A percentile compares a stretch with the other conserved stretches of the same genome.
Evolutionary conservation across 2,888 invertebrate species (phyloP).

Genomic region (Enchytraeus crypticus): DNA sequence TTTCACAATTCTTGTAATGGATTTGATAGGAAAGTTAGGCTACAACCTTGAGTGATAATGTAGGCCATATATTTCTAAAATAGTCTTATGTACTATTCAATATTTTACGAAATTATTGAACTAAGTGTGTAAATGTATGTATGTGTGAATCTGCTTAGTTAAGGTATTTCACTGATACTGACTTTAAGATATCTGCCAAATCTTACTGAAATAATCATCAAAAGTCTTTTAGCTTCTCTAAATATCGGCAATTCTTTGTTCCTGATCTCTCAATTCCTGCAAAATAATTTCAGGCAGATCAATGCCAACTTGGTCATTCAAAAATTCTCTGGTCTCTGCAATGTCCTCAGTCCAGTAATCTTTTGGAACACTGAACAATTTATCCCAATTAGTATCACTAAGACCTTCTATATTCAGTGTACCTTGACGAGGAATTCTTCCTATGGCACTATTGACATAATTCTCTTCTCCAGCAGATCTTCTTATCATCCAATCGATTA

Average conservation of each 20-base stretch:
- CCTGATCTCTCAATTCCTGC: constrained; percentile 55
- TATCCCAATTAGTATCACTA: constrained; percentile 51
- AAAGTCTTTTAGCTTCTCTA: neutral
- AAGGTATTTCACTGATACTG: no score
- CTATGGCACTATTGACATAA: constrained; percentile 49
- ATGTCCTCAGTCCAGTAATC: constrained; percentile 79
- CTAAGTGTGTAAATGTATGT: no score
- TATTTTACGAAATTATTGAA: no score
- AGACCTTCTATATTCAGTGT: constrained; percentile 18
- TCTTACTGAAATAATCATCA: no score
- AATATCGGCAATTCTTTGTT: constrained; percentile 17
- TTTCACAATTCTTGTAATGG: no score
- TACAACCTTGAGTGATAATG: no score
- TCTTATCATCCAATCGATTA: constrained; percentile 32
- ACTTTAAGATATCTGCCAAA: no score
- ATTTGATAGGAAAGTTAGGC: no score
- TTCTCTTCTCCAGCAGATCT: constrained; percentile 52
- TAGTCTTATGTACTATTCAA: no score
- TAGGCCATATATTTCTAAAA: no score
- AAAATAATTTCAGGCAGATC: constrained; percentile 70
- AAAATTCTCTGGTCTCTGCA: constrained; percentile 72
- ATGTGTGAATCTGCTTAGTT: no score
- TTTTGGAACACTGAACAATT: constrained; percentile 74
- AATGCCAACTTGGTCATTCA: constrained; percentile 75
- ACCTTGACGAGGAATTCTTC: constrained; percentile 26